These are phyloP conservation scores for Trachelus stipa DNA, from an alignment of 2,888 invertebrate genomes.

Conservation along the genomic window DNA sequence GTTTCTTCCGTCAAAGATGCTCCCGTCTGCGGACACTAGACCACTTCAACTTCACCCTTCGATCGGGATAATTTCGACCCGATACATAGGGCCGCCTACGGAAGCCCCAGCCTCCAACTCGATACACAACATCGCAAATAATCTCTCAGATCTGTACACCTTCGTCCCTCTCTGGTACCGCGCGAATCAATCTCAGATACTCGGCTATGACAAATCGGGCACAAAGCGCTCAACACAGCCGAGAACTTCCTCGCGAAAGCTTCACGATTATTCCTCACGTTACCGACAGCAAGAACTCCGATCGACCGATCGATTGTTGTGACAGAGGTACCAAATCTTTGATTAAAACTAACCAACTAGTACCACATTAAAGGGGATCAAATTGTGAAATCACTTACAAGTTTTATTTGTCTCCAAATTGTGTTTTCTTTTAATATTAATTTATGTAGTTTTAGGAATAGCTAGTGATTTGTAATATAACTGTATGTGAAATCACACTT, in stretches of 20 bases:
- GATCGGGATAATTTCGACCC: constrained; percentile 10
- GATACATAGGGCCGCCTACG: constrained; percentile 9
- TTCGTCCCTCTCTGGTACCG: constrained; percentile 17
- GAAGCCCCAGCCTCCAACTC: constrained; percentile 25
- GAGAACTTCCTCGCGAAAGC: constrained; percentile 34
- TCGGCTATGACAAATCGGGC: constrained; percentile 44
- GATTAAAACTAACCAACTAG: background rate
- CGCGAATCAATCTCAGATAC: constrained; percentile 31
- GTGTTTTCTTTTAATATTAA: background rate
- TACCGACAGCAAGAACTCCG: background rate
- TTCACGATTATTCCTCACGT: constrained; percentile 20
- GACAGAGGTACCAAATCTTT: background rate
- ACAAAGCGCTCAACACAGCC: constrained; percentile 41
- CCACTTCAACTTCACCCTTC: constrained; percentile 15
- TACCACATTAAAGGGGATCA: background rate
- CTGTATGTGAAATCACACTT: background rate
- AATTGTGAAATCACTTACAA: background rate
- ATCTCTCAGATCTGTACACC: constrained; percentile 16
- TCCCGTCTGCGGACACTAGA: background rate
- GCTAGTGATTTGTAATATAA: background rate
- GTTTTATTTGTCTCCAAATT: background rate
- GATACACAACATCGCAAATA: constrained; percentile 31
- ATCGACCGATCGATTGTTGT: constrained; percentile 5
- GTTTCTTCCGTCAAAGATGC: constrained; percentile 4
- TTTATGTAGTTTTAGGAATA: background rate